Evolutionary conservation across 2,113 vertebrate genomes (phyloP).

Genomic region (Mesocricetus auratus): DNA sequence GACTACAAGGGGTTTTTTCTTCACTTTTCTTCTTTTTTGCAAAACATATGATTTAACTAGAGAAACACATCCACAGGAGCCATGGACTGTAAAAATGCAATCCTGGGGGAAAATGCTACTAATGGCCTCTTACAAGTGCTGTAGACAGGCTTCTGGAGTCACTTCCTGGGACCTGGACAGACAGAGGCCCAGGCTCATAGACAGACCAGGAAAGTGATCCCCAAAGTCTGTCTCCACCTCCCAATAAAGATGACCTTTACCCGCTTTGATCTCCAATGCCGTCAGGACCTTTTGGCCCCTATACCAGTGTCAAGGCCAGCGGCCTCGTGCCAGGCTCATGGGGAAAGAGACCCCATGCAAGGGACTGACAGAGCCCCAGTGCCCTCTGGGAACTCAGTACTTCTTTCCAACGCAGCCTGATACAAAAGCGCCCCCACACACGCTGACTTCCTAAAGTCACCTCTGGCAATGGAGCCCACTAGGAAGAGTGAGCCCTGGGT

Average conservation of each 20-base stretch:
- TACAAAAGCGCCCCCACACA: rapidly evolving
- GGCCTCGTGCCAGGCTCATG: neutral
- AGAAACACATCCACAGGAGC: constrained; percentile 63
- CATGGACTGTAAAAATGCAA: constrained; percentile 52
- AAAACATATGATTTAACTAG: constrained; percentile 75
- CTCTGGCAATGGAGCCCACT: neutral
- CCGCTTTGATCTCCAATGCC: neutral
- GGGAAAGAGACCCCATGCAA: neutral
- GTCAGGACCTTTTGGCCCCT: neutral
- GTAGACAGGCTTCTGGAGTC: neutral
- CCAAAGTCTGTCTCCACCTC: neutral
- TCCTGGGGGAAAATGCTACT: neutral
- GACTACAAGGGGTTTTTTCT: neutral
- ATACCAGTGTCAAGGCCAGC: neutral
- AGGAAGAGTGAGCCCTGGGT: rapidly evolving
- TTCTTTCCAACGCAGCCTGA: neutral
- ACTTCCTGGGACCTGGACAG: neutral
- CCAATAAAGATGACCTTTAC: rapidly evolving
- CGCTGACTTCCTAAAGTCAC: neutral
- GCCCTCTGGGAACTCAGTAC: neutral
- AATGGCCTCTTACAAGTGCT: constrained; percentile 50
- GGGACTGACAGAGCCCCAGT: neutral
- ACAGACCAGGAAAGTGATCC: neutral
- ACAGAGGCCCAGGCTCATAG: neutral
- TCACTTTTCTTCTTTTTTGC: neutral